Percentiles rank a stretch among this genome's conserved stretches.
Evolutionary conservation across 1,140 invertebrate genomes (phyloP).

Genomic region (Bombus superbus): DNA sequence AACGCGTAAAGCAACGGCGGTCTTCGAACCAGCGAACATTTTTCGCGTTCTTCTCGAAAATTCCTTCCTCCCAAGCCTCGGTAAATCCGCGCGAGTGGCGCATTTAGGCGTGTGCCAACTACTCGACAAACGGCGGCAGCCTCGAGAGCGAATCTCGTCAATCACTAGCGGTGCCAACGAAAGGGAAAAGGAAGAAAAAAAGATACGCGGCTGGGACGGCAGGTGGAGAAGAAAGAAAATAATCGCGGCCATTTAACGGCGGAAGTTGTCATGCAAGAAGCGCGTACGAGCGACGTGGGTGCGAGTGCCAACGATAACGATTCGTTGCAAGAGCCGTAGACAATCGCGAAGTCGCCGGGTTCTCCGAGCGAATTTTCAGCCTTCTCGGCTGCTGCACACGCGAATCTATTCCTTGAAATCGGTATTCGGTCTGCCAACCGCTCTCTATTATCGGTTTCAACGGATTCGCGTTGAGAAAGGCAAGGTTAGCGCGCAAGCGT

Average conservation of each 20-base stretch:
- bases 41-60: neutral
- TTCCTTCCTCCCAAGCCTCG: neutral
- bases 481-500: too few species aligned
- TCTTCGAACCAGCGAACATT: neutral
- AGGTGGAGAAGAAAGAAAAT: slow-evolving; percentile 7
- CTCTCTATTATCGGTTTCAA: slow-evolving; percentile 3
- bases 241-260: neutral
- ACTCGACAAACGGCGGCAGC: slow-evolving; percentile 3
- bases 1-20: neutral
- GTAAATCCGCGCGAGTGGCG: neutral
- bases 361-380: slow-evolving; percentile 2
- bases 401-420: neutral
- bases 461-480: neutral
- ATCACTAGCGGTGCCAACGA: slow-evolving; percentile 36
- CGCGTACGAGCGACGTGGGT: neutral
- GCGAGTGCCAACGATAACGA: slow-evolving; percentile 27
- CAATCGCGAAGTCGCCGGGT: slow-evolving; percentile 2
- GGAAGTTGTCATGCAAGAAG: neutral
- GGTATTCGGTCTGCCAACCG: neutral
- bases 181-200: neutral
- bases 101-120: neutral
- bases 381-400: neutral
- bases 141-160: slow-evolving; percentile 33
- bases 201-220: too few species aligned
- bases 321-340: slow-evolving; percentile 11